phyloP scores from a whole-genome alignment of 1,140 invertebrate genomes.

The Anastrepha ludens region DNA sequence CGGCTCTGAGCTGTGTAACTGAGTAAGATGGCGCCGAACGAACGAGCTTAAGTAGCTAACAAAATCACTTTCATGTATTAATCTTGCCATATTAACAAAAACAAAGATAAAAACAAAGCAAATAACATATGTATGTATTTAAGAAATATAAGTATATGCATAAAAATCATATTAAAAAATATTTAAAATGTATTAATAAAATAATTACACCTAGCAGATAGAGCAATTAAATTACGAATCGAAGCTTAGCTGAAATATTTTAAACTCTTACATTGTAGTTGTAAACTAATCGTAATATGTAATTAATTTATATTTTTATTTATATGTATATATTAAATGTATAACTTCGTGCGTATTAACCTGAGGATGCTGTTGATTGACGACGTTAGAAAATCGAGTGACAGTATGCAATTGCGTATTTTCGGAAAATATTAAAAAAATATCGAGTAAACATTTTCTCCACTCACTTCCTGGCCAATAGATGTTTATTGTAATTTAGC shows the following conservation, averaged over 20 bases:
- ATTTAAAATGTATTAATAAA: neutral
- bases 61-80: conserved; percentile 72
- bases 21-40: neutral
- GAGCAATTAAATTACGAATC: neutral
- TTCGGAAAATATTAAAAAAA: neutral
- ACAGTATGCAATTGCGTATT: neutral
- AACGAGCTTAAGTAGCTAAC: conserved; percentile 49
- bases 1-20: neutral
- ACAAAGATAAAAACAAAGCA: conserved; percentile 6
- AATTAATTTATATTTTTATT: neutral
- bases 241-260: neutral
- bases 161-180: neutral
- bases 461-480: conserved; percentile 69
- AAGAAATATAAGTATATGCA: conserved; percentile 55
- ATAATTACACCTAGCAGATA: neutral
- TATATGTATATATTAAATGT: neutral
- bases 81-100: conserved; percentile 74
- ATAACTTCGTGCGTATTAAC: neutral
- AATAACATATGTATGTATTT: conserved; percentile 28
- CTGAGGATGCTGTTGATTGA: neutral
- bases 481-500: conserved; percentile 65
- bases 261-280: neutral
- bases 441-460: conserved; percentile 52
- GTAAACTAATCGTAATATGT: neutral
- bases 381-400: neutral